Percentiles rank a stretch among this genome's conserved stretches.
Evolutionary conservation across 2,797 vertebrate species (phyloP).

Genomic region (Catharus ustulatus): DNA sequence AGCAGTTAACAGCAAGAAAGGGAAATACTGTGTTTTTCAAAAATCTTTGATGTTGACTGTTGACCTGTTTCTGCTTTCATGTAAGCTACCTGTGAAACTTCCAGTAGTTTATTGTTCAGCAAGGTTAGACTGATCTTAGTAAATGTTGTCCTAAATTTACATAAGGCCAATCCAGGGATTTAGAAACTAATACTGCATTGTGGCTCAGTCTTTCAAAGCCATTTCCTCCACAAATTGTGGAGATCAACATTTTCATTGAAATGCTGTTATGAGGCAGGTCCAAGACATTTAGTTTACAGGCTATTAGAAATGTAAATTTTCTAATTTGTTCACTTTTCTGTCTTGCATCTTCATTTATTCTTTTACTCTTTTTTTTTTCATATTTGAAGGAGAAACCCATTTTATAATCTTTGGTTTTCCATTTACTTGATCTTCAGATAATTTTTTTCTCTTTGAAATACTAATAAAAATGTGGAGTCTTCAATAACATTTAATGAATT

Average conservation of each 20-base stretch:
- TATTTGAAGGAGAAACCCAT: background rate
- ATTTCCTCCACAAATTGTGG: background rate
- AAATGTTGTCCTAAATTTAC: background rate
- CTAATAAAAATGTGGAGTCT: background rate
- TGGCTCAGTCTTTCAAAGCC: background rate
- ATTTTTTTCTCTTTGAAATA: constrained; percentile 35
- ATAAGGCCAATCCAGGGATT: background rate
- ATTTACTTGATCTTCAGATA: background rate
- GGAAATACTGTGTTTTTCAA: background rate
- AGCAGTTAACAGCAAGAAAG: background rate
- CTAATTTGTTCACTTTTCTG: background rate
- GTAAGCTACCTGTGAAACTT: background rate
- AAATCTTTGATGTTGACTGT: background rate
- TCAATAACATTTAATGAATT: constrained; percentile 26
- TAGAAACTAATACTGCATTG: background rate
- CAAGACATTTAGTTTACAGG: background rate
- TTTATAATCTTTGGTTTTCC: background rate
- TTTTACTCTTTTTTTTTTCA: background rate
- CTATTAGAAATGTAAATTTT: background rate
- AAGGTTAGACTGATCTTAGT: background rate
- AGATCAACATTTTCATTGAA: background rate
- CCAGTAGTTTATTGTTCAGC: background rate
- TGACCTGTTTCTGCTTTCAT: background rate
- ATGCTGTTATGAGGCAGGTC: background rate
- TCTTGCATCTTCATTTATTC: background rate